phyloP scores from a whole-genome alignment of 2,113 vertebrate species.

The Promerops cafer region DNA sequence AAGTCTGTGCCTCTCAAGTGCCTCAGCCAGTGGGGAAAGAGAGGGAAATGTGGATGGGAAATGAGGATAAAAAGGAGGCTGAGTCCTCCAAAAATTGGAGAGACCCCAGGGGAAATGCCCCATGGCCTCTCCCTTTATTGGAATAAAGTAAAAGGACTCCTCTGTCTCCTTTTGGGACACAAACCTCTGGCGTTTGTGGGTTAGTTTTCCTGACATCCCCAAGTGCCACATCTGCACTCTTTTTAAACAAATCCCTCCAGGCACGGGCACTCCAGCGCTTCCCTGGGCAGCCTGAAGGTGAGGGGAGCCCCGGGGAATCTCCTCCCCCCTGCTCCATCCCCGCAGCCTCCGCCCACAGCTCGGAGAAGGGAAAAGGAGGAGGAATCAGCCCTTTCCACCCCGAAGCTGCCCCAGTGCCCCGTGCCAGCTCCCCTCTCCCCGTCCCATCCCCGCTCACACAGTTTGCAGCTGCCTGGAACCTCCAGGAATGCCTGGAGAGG shows the following conservation, averaged over 20 bases:
- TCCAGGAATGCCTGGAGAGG: not conserved
- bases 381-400: not conserved
- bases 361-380: accelerated
- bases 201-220: too few species aligned
- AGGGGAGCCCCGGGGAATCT: not conserved
- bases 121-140: too few species aligned
- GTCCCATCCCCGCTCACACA: accelerated
- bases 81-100: too few species aligned
- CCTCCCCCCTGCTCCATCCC: not conserved
- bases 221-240: not conserved
- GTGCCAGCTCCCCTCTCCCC: not conserved
- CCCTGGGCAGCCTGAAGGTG: not conserved
- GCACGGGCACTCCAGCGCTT: not conserved
- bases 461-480: not conserved
- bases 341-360: not conserved
- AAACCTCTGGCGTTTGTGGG: too few species aligned
- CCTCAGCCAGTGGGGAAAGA: too few species aligned
- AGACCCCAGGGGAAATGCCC: too few species aligned
- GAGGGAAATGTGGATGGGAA: too few species aligned
- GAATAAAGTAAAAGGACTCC: too few species aligned
- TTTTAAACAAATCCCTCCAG: not conserved
- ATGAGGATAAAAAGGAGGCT: too few species aligned
- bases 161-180: too few species aligned
- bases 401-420: not conserved
- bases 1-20: too few species aligned